A percentile compares a stretch with the other conserved stretches of the same genome.
phyloP scores from a whole-genome alignment of 2,113 vertebrate genomes.

The Merops nubicus region DNA sequence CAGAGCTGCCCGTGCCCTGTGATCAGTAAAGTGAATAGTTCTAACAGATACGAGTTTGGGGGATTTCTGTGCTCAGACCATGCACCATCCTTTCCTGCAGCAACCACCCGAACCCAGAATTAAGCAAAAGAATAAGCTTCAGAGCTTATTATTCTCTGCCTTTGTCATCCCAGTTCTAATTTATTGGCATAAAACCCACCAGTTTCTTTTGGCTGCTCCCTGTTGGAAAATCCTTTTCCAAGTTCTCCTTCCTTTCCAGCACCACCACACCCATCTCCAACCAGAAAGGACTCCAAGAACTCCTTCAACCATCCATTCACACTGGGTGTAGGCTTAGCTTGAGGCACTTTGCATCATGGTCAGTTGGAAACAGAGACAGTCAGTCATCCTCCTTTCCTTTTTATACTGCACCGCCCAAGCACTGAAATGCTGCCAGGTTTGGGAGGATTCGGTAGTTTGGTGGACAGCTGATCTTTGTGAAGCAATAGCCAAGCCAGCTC shows the following conservation, averaged over 20 bases:
- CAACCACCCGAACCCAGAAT: not conserved
- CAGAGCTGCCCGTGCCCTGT: not conserved
- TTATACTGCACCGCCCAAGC: not conserved
- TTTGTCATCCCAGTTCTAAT: slow-evolving; percentile 31
- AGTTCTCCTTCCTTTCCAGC: slow-evolving; percentile 5
- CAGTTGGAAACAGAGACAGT: not conserved
- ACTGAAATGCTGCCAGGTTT: not conserved
- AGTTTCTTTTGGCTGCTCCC: not conserved
- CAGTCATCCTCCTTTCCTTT: not conserved
- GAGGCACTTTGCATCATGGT: not conserved
- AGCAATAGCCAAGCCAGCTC: not conserved
- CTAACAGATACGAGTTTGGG: not conserved
- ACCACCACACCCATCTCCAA: slow-evolving; percentile 22
- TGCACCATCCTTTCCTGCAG: not conserved
- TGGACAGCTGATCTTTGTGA: not conserved
- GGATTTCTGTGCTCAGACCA: not conserved
- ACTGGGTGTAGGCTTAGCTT: not conserved
- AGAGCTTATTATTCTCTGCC: not conserved
- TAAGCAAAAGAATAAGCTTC: not conserved
- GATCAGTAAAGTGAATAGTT: accelerated
- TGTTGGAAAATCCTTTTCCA: not conserved
- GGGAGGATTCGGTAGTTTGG: not conserved
- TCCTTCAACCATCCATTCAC: not conserved
- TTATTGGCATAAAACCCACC: not conserved
- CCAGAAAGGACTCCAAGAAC: not conserved